Evolutionary conservation across 2,113 vertebrate species (phyloP).

Genomic region (Phycodurus eques): DNA sequence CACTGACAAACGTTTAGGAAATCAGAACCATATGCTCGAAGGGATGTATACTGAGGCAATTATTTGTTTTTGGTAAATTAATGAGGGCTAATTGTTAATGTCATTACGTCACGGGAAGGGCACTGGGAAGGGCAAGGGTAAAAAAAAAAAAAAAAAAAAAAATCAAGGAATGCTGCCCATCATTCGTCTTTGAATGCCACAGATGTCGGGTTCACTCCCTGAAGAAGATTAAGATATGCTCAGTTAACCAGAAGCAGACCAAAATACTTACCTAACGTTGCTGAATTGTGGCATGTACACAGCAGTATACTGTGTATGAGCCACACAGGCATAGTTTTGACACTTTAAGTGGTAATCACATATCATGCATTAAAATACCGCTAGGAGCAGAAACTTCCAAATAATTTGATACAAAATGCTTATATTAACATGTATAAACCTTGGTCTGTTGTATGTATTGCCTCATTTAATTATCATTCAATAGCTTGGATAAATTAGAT

Average conservation of each 20-base stretch:
- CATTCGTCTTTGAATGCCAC: constrained; percentile 67
- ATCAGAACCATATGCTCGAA: constrained; percentile 77
- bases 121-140: constrained; percentile 54
- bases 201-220: constrained; percentile 51
- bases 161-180: constrained; percentile 73
- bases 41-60: constrained; percentile 62
- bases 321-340: constrained; percentile 19
- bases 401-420: neutral
- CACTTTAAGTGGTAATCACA: constrained; percentile 12
- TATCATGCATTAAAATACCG: constrained; percentile 8
- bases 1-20: constrained; percentile 75
- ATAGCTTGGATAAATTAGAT: neutral
- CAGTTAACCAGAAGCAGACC: constrained; percentile 71
- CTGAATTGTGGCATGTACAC: constrained; percentile 17
- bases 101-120: constrained; percentile 73
- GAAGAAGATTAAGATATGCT: constrained; percentile 66
- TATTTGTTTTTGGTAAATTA: constrained; percentile 82
- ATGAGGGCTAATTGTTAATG: constrained; percentile 80
- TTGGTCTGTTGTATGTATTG: neutral
- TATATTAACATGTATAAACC: neutral
- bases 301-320: constrained; percentile 21
- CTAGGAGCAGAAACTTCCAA: neutral
- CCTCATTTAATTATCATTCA: neutral
- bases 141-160: constrained; percentile 15
- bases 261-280: constrained; percentile 5